Evolutionary conservation across 2,888 invertebrate species (phyloP).

Genomic region (Caenorhabditis afra): DNA sequence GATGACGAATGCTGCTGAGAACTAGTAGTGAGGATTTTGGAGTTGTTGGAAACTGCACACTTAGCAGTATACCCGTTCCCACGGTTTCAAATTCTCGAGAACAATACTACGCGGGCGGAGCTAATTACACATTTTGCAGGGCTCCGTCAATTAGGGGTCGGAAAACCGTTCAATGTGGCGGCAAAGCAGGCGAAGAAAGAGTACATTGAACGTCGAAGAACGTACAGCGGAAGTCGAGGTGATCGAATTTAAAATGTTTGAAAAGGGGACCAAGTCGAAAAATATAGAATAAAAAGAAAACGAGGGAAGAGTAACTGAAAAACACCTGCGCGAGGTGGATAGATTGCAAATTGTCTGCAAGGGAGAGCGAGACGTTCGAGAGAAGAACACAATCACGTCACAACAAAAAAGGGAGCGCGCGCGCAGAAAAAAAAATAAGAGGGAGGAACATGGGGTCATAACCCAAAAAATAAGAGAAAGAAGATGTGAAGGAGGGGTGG

Average conservation of each 20-base stretch:
- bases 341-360: slow-evolving; percentile 5
- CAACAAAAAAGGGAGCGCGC: slow-evolving; percentile 11
- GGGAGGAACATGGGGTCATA: slow-evolving; percentile 18
- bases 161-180: slow-evolving; percentile 70
- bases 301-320: slow-evolving; percentile 14
- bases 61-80: neutral
- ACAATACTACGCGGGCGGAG: neutral
- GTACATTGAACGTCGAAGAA: slow-evolving; percentile 65
- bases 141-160: slow-evolving; percentile 64
- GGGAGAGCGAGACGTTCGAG: slow-evolving; percentile 16
- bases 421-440: neutral
- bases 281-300: slow-evolving; percentile 11
- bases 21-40: neutral
- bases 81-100: slow-evolving; percentile 1
- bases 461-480: slow-evolving; percentile 4
- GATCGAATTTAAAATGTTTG: slow-evolving; percentile 24
- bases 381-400: slow-evolving; percentile 24
- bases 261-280: slow-evolving; percentile 6
- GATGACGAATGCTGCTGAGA: too few species aligned
- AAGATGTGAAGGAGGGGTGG: neutral
- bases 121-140: slow-evolving; percentile 32
- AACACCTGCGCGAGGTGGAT: slow-evolving; percentile 38
- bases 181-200: slow-evolving; percentile 71
- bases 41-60: neutral
- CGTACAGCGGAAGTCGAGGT: slow-evolving; percentile 61